Conservation (phyloP, 2,113 vertebrate species). For the Vidua macroura region DNA sequence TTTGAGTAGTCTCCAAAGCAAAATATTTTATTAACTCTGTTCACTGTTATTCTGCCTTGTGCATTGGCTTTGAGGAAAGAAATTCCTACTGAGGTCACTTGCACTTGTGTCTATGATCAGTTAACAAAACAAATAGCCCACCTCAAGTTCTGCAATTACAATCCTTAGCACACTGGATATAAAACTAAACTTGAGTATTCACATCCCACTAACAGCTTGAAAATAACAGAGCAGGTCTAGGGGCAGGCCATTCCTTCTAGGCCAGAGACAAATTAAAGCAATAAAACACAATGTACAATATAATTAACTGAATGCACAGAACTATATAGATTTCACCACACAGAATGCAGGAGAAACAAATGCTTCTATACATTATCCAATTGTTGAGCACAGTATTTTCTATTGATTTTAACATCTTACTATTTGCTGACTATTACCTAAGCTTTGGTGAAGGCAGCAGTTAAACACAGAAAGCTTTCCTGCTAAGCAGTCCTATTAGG, state of each 20-base stretch:
- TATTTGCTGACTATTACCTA: constrained; percentile 45
- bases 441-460: constrained; percentile 36
- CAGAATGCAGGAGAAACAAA: background rate
- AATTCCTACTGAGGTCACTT: background rate
- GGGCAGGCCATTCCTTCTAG: constrained; percentile 17
- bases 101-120: background rate
- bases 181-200: constrained; percentile 50
- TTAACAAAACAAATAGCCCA: background rate
- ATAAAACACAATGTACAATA: constrained; percentile 6
- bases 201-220: background rate
- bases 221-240: background rate
- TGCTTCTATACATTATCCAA: constrained; percentile 8
- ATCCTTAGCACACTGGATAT: background rate
- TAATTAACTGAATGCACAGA: constrained; percentile 3
- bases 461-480: constrained; percentile 31
- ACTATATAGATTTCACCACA: background rate
- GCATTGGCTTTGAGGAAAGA: background rate
- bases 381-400: constrained; percentile 56
- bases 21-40: background rate
- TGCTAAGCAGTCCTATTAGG: background rate
- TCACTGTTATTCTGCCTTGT: background rate
- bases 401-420: constrained; percentile 55
- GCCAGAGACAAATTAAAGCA: constrained; percentile 20
- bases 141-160: constrained; percentile 29
- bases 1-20: background rate